These are phyloP conservation scores for Pogona vitticeps DNA, from an alignment of 2,113 vertebrate species.

Conservation along the genomic window DNA sequence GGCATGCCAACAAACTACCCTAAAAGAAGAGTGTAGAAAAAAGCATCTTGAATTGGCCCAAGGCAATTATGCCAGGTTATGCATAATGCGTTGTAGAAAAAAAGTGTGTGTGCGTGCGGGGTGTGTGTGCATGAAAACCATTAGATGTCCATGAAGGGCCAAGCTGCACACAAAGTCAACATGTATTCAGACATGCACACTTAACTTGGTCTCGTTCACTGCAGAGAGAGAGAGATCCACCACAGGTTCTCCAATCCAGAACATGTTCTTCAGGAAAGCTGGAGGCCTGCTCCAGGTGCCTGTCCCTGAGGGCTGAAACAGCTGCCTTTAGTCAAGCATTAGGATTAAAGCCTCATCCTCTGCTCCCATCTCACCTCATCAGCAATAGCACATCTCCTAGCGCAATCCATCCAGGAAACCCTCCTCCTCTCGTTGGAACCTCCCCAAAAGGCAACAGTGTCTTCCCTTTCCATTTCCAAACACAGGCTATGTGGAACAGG, in stretches of 20 bases:
- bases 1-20: neutral
- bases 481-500: neutral
- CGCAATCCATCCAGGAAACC: neutral
- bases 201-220: neutral
- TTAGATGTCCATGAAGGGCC: neutral
- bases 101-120: neutral
- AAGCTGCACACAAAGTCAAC: neutral
- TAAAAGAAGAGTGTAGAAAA: neutral
- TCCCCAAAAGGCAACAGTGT: neutral
- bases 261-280: neutral
- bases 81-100: neutral
- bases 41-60: neutral
- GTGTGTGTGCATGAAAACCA: neutral
- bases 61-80: neutral
- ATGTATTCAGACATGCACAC: neutral
- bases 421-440: too few species aligned
- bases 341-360: too few species aligned
- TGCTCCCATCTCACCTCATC: neutral
- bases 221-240: neutral
- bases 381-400: neutral
- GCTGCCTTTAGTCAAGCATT: neutral
- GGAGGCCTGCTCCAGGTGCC: neutral
- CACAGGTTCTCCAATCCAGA: neutral
- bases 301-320: neutral
- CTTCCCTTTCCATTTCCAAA: neutral